A percentile compares a stretch with the other conserved stretches of the same genome.
Conservation (phyloP, 2,888 invertebrate genomes). For the Deladenus siricidicola region DNA sequence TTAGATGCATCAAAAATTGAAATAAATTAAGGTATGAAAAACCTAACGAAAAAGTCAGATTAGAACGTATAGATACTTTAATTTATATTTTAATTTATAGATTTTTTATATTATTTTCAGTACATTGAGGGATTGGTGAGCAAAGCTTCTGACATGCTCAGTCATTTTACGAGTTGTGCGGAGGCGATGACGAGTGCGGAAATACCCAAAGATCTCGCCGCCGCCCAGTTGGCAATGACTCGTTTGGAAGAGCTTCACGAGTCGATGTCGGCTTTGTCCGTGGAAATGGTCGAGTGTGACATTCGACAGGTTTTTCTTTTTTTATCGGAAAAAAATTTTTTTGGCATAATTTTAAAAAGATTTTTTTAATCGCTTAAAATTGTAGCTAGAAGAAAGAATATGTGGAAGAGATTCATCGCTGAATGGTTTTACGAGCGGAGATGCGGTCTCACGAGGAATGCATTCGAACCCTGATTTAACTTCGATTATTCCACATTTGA, state of each 20-base stretch:
- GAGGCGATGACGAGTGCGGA: conserved; percentile 85
- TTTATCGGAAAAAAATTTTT: too few relatives aligned
- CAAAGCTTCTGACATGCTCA: conserved; percentile 86
- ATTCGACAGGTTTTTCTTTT: conserved; percentile 71
- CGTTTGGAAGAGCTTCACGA: conserved; percentile 87
- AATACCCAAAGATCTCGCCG: conserved; percentile 85
- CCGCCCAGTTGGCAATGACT: conserved; percentile 82
- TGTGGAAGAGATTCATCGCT: too few relatives aligned
- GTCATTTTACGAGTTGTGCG: conserved; percentile 81
- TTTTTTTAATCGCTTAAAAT: too few relatives aligned
- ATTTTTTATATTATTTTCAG: conserved; percentile 56
- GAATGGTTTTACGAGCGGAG: too few relatives aligned
- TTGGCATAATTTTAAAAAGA: too few relatives aligned
- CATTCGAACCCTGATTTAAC: conserved; percentile 64
- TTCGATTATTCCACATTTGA: conserved; percentile 55
- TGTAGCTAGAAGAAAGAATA: too few relatives aligned
- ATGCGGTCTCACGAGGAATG: too few relatives aligned
- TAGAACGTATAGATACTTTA: too few relatives aligned
- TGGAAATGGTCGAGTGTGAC: conserved; percentile 83
- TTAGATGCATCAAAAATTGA: too few relatives aligned
- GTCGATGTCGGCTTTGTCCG: conserved; percentile 81
- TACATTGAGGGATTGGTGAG: conserved; percentile 90
- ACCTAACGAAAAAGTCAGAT: too few relatives aligned
- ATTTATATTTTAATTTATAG: too few relatives aligned
- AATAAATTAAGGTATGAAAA: too few relatives aligned